Evolutionary conservation across 1,140 invertebrate species (phyloP).

Genomic region (Anastrepha ludens): DNA sequence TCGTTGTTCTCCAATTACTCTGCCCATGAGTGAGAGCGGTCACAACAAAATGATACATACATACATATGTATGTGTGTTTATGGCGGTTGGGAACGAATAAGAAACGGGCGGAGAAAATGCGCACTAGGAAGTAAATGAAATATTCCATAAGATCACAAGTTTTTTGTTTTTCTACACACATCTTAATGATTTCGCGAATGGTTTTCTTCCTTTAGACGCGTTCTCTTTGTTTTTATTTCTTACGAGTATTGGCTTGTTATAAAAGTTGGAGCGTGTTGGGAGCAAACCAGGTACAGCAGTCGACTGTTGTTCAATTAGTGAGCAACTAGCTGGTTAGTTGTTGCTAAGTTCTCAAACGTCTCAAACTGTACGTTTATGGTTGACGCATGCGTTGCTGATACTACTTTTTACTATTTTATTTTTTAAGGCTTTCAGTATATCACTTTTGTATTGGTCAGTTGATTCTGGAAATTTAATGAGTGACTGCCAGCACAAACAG

Average conservation of each 20-base stretch:
- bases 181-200: neutral
- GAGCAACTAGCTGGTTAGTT: neutral
- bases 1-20: neutral
- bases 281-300: neutral
- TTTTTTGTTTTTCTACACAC: neutral
- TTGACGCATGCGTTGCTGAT: neutral
- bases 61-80: neutral
- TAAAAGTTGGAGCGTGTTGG: neutral
- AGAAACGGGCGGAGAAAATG: neutral
- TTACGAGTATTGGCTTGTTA: neutral
- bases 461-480: slow-evolving; percentile 44
- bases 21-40: neutral
- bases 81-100: neutral
- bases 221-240: neutral
- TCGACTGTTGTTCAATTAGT: too few species aligned
- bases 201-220: neutral
- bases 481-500: neutral
- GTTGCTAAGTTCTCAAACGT: slow-evolving; percentile 3
- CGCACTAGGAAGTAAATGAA: slow-evolving; percentile 44
- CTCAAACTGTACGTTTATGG: neutral
- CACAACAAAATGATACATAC: neutral
- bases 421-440: neutral
- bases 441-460: slow-evolving; percentile 13
- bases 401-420: too few species aligned
- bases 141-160: neutral